phyloP scores from a whole-genome alignment of 2,113 vertebrate genomes.

The Excalfactoria chinensis region DNA sequence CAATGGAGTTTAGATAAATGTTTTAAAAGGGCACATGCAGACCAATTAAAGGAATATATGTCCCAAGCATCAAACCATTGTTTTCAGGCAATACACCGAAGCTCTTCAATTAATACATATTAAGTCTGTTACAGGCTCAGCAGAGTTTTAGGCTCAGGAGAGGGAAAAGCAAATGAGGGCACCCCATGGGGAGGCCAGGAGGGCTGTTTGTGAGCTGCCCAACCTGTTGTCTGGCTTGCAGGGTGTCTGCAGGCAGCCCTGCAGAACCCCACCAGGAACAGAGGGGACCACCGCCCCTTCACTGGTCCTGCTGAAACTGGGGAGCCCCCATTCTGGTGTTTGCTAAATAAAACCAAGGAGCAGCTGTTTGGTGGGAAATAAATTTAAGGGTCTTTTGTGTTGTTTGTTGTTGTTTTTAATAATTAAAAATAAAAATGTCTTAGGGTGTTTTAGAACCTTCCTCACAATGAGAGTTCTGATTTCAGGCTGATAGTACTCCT shows the following conservation, averaged over 20 bases:
- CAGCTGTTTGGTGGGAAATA: slow-evolving; percentile 50
- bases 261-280: accelerated
- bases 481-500: neutral
- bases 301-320: neutral
- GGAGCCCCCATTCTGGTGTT: slow-evolving; percentile 18
- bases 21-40: slow-evolving; percentile 12
- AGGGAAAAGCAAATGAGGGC: slow-evolving; percentile 32
- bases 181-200: neutral
- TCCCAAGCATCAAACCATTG: slow-evolving; percentile 46
- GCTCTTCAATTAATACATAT: slow-evolving; percentile 45
- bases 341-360: slow-evolving; percentile 42
- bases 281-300: neutral
- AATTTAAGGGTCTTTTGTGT: neutral
- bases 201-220: neutral
- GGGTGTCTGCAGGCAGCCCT: neutral
- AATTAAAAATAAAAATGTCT: slow-evolving; percentile 16
- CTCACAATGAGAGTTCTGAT: neutral
- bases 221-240: neutral
- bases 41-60: slow-evolving; percentile 56
- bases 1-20: slow-evolving; percentile 51
- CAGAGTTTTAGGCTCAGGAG: slow-evolving; percentile 25
- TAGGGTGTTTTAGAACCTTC: neutral
- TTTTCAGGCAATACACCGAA: slow-evolving; percentile 47
- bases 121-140: slow-evolving; percentile 38
- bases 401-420: neutral